These are phyloP conservation scores for Drosophila orosa DNA, from an alignment of 1,140 invertebrate genomes.

Conservation along the genomic window DNA sequence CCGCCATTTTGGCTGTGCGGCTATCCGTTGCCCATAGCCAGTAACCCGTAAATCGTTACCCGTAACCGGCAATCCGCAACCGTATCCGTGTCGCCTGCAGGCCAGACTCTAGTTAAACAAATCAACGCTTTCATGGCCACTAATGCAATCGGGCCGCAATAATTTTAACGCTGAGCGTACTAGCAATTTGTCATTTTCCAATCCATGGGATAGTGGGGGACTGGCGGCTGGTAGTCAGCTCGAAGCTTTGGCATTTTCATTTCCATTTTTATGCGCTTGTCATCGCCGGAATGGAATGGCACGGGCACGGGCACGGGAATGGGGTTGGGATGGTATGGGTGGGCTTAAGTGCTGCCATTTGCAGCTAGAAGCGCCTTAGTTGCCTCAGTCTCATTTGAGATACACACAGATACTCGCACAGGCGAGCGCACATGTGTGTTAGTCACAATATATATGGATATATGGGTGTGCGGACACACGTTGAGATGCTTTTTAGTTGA, in stretches of 20 bases:
- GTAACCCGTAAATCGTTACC: slow-evolving; percentile 7
- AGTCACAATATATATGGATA: slow-evolving; percentile 26
- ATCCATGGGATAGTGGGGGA: slow-evolving; percentile 14
- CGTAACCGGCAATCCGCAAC: slow-evolving; percentile 15
- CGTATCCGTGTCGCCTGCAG: slow-evolving; percentile 33
- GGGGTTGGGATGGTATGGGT: slow-evolving; percentile 17
- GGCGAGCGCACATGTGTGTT: slow-evolving; percentile 7
- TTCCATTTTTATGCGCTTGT: slow-evolving; percentile 82
- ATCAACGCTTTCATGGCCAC: slow-evolving; percentile 72
- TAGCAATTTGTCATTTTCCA: slow-evolving; percentile 77
- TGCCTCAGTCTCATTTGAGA: slow-evolving; percentile 74
- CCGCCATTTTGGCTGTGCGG: slow-evolving; percentile 62
- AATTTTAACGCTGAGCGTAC: slow-evolving; percentile 70
- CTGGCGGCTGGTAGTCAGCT: slow-evolving; percentile 20
- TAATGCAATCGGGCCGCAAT: slow-evolving; percentile 79
- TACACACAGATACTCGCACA: slow-evolving; percentile 10
- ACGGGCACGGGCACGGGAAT: neutral
- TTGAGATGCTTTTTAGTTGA: slow-evolving; percentile 81
- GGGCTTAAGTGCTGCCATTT: slow-evolving; percentile 79
- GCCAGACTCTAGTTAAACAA: slow-evolving; percentile 67
- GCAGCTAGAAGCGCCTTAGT: slow-evolving; percentile 72
- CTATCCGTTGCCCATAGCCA: neutral
- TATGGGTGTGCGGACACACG: slow-evolving; percentile 58
- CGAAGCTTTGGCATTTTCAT: slow-evolving; percentile 75
- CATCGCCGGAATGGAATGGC: slow-evolving; percentile 42